Evolutionary conservation across 2,797 vertebrate genomes (phyloP).

Genomic region (Myotis vivesi): DNA sequence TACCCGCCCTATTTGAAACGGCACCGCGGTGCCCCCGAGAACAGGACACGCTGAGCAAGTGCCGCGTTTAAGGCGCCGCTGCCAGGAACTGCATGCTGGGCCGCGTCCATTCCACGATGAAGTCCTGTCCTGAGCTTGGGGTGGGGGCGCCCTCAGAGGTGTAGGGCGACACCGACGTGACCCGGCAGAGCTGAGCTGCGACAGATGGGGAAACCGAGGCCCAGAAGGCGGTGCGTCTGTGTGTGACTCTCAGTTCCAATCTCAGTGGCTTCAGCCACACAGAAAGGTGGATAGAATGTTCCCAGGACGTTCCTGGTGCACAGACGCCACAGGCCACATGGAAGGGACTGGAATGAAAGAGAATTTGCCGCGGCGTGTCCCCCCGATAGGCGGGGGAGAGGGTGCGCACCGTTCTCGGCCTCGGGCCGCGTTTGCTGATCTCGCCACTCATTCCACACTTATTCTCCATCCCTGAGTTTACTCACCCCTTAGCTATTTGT

Average conservation of each 20-base stretch:
- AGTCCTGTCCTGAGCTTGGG: too few relatives aligned
- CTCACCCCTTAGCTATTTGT: fast-evolving
- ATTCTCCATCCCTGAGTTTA: neutral
- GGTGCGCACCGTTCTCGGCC: fast-evolving
- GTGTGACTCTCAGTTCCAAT: neutral
- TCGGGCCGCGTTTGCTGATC: fast-evolving
- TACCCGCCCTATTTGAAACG: fast-evolving
- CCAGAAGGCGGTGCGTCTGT: fast-evolving
- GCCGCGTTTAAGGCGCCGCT: too few relatives aligned
- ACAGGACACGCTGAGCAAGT: too few relatives aligned
- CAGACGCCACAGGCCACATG: fast-evolving
- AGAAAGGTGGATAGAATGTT: fast-evolving
- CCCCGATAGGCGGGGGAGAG: neutral
- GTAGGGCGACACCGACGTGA: fast-evolving
- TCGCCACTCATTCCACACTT: fast-evolving
- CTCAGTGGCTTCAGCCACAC: fast-evolving
- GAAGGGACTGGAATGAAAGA: too few relatives aligned
- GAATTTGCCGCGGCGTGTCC: fast-evolving
- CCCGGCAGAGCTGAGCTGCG: fast-evolving
- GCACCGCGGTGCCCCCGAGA: too few relatives aligned
- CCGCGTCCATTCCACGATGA: fast-evolving
- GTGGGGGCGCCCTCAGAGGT: neutral
- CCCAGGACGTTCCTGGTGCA: neutral
- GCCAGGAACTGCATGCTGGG: too few relatives aligned
- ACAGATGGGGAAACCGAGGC: neutral